Evolutionary conservation across 2,888 invertebrate genomes (phyloP), one percentile per base, ranked within the genome.

Genomic region (Protonemura montana): DNA sequence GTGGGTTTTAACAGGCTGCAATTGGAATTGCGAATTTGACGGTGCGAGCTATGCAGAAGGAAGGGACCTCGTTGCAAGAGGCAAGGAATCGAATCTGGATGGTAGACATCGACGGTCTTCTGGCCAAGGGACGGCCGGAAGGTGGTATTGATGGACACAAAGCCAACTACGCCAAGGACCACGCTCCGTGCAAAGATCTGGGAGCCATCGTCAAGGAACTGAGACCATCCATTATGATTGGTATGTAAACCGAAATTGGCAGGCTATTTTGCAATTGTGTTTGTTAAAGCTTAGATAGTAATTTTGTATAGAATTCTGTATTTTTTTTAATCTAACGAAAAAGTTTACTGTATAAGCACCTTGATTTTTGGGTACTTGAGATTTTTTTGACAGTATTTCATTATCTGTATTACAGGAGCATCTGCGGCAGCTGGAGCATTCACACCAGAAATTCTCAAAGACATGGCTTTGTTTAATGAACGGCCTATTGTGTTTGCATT

Each of bases 401-500:
- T 59, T 59, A 59, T 59, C 3, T 59, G 59, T n/a, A 21, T 93
- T 89, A 85, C 89, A 95, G 98, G 99, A 89, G 99, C 98, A 85
- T 97, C 99, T 0, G 99, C 98, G 0, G 95, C 96, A 21, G 95
- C 96, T 78, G 98, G 98, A 27, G 96, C 98, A 0, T 99, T 99
- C 91, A 98, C 97, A 0, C 94, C 96, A 7, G 95, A 95, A 88
- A 95, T 99, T 84, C 92, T 99, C 85, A 92, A 94, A 89, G 95
- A 95, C 89, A 98, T 99, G 99, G 97, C 95, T 0, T 91, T 93
- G 87, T 95, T 95, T 90, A 97, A 98, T 89, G 95, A 98, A 2
- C 93, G 96, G 85, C 99, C 99, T 0, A 94, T 99, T 89, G 95
- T 99, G 88, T 99, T 99, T 91, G 99, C 99, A 13, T 93, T 99